These are phyloP conservation scores for Paragorgia papillata DNA, from an alignment of 92 coral and sea anemone species.

Conservation along the genomic window DNA sequence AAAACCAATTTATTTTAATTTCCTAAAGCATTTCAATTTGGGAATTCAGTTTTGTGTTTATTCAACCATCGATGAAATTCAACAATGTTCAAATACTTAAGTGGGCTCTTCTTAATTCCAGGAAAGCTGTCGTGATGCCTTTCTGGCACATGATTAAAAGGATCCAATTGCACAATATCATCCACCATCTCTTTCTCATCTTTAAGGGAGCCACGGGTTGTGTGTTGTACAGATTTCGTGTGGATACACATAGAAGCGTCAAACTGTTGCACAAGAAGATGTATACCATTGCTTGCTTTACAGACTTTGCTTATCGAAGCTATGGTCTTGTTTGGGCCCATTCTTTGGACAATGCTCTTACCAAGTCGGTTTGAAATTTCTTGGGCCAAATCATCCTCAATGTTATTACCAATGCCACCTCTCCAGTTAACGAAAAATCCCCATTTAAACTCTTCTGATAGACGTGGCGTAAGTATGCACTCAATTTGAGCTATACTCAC, in stretches of 20 bases:
- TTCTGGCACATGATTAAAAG: conserved; percentile 43
- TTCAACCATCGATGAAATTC: conserved; percentile 69
- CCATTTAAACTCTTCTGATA: conserved; percentile 60
- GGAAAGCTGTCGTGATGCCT: conserved; percentile 63
- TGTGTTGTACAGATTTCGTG: conserved; percentile 70
- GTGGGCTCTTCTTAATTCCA: conserved; percentile 57
- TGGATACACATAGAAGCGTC: conserved; percentile 60
- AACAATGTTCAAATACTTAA: conserved; percentile 59
- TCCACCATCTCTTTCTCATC: conserved; percentile 69
- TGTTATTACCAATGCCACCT: conserved; percentile 66
- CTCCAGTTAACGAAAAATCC: conserved; percentile 63
- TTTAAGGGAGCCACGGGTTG: conserved; percentile 59
- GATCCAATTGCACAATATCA: conserved; percentile 51
- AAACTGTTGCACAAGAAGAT: conserved; percentile 39
- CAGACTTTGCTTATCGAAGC: conserved; percentile 63
- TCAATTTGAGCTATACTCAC: conserved; percentile 63
- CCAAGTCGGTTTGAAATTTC: too few relatives aligned
- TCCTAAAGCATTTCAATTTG: conserved; percentile 10
- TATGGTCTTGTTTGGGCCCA: conserved; percentile 64
- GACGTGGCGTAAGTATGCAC: conserved; percentile 50
- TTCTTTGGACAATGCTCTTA: too few relatives aligned
- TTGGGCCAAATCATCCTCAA: too few relatives aligned
- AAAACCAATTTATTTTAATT: too few relatives aligned
- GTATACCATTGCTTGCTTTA: conserved; percentile 59
- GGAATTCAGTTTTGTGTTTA: conserved; percentile 52